These are phyloP conservation scores for Salminus brasiliensis DNA, from an alignment of 2,113 vertebrate genomes.

Conservation along the genomic window DNA sequence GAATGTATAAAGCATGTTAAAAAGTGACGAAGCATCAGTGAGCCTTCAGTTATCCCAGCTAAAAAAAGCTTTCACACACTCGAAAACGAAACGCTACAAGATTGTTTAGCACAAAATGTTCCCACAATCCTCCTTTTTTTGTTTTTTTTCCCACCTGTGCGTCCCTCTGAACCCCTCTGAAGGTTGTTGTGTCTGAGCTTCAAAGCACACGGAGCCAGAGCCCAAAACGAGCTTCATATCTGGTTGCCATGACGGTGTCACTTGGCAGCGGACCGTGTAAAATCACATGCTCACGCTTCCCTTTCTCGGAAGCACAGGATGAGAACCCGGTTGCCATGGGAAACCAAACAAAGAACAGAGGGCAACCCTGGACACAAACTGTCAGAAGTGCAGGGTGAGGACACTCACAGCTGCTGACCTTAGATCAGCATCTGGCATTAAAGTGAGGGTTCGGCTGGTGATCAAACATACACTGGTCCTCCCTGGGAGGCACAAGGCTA, in stretches of 20 bases:
- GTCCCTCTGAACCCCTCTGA: background rate
- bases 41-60: background rate
- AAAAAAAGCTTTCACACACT: background rate
- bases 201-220: constrained; percentile 7
- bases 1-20: no score
- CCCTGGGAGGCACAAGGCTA: no score
- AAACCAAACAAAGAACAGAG: background rate
- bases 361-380: background rate
- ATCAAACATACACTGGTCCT: no score
- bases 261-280: background rate
- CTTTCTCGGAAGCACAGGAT: background rate
- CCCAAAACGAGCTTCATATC: background rate
- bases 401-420: background rate
- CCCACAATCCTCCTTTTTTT: background rate
- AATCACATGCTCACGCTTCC: background rate
- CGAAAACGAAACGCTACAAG: background rate
- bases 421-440: background rate
- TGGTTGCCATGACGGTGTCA: constrained; percentile 17
- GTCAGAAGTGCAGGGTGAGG: background rate
- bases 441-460: background rate
- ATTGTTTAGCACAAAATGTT: background rate
- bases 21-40: background rate
- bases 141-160: background rate
- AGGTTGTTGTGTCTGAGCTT: background rate
- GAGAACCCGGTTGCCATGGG: background rate